phyloP scores from a whole-genome alignment of 2,888 invertebrate species.

The Orgyia antiqua region DNA sequence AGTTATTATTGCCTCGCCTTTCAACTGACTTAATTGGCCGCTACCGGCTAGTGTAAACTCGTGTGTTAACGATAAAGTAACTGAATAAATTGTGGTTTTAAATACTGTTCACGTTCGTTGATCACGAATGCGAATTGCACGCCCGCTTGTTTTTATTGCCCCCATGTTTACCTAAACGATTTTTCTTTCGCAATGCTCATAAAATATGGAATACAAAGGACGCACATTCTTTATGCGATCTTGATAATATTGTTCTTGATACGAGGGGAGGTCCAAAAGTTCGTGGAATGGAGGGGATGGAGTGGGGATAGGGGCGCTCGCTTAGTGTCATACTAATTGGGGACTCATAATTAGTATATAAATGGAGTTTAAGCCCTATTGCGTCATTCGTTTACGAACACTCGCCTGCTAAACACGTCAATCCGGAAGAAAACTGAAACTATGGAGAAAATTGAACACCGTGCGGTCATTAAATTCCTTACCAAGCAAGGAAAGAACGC shows the following conservation, averaged over 20 bases:
- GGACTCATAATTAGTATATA: too few relatives aligned
- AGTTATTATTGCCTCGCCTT: slow-evolving; percentile 65
- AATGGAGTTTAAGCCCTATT: too few relatives aligned
- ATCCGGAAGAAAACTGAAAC: too few relatives aligned
- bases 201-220: slow-evolving; percentile 55
- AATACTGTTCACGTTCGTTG: slow-evolving; percentile 49
- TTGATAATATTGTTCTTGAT: slow-evolving; percentile 56
- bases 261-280: too few relatives aligned
- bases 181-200: slow-evolving; percentile 50
- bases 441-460: too few relatives aligned
- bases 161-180: slow-evolving; percentile 56
- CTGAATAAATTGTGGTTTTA: slow-evolving; percentile 58
- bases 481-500: too few relatives aligned
- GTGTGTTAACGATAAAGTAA: slow-evolving; percentile 59
- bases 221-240: slow-evolving; percentile 49
- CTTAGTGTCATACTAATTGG: too few relatives aligned
- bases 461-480: too few relatives aligned
- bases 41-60: slow-evolving; percentile 61
- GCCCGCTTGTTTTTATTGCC: slow-evolving; percentile 50
- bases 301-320: too few relatives aligned
- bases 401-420: too few relatives aligned
- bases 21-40: slow-evolving; percentile 63
- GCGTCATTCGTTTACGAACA: too few relatives aligned
- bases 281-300: too few relatives aligned
- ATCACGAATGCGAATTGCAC: slow-evolving; percentile 49